These are phyloP conservation scores for Watsonalla cultraria DNA, from an alignment of 2,888 invertebrate genomes.

Conservation along the genomic window DNA sequence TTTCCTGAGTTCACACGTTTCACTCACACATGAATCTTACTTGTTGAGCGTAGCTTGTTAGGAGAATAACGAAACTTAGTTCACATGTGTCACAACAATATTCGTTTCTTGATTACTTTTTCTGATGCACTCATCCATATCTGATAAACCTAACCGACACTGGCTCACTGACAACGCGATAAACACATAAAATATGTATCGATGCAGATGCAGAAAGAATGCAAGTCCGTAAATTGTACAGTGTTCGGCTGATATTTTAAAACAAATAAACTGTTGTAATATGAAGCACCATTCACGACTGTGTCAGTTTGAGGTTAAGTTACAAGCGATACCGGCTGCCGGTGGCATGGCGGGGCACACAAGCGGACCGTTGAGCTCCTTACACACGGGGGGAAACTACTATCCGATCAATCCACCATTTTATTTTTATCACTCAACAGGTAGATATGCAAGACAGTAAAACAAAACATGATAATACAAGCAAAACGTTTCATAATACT, in stretches of 20 bases:
- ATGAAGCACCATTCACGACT: constrained; percentile 71
- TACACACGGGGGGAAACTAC: constrained; percentile 52
- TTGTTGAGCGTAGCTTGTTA: constrained; percentile 31
- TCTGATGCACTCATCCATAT: constrained; percentile 28
- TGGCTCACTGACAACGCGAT: constrained; percentile 11
- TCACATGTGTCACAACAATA: constrained; percentile 25
- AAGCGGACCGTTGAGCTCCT: constrained; percentile 44
- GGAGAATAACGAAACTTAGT: constrained; percentile 23
- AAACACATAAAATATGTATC: constrained; percentile 6
- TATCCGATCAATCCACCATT: background rate
- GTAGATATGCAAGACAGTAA: too few relatives aligned
- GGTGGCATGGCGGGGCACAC: constrained; percentile 52
- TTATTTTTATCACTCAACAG: background rate
- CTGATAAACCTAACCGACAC: constrained; percentile 28
- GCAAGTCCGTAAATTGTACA: constrained; percentile 7
- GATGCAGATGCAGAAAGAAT: constrained; percentile 4
- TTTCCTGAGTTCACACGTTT: constrained; percentile 16
- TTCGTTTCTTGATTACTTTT: constrained; percentile 23
- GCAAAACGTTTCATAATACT: too few relatives aligned
- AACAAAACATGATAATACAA: too few relatives aligned
- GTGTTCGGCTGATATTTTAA: constrained; percentile 30
- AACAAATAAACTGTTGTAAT: constrained; percentile 58
- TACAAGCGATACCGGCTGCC: constrained; percentile 71
- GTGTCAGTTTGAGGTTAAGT: constrained; percentile 77
- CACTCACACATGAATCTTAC: constrained; percentile 9